Evolutionary conservation across 2,113 vertebrate genomes (phyloP).

Genomic region (Papio anubis): DNA sequence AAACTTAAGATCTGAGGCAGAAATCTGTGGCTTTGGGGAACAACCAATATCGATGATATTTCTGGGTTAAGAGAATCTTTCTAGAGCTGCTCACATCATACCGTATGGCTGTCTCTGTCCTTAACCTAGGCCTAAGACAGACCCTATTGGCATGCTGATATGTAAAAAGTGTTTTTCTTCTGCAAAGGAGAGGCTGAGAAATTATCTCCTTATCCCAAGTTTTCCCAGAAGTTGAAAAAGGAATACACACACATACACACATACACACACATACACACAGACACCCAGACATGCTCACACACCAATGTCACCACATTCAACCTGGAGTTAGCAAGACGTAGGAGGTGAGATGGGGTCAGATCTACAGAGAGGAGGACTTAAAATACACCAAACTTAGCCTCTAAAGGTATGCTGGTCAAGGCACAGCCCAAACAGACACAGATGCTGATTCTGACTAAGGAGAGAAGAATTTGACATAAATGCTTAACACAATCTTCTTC

Average conservation of each 20-base stretch:
- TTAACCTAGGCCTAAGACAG: not conserved
- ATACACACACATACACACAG: not conserved
- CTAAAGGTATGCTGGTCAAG: not conserved
- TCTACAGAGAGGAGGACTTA: not conserved
- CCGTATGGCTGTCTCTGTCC: not conserved
- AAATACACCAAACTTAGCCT: not conserved
- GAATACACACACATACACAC: not conserved
- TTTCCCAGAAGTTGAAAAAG: not conserved
- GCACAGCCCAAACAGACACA: not conserved
- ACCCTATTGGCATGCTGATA: not conserved
- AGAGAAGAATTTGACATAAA: not conserved
- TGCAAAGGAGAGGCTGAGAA: slow-evolving; percentile 13
- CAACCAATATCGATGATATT: not conserved
- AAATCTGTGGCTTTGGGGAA: not conserved
- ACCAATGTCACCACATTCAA: not conserved
- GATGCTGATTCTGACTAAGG: not conserved
- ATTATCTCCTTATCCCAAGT: not conserved
- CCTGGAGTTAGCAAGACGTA: not conserved
- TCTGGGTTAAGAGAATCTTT: not conserved
- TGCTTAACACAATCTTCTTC: not conserved
- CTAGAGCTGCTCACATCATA: not conserved
- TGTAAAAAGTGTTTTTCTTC: not conserved
- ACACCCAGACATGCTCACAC: not conserved
- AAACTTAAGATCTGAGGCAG: not conserved
- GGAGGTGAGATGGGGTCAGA: not conserved